Percentiles rank a stretch among this genome's conserved stretches.
phyloP scores from a whole-genome alignment of 2,888 invertebrate species.

The Drosophila greeni region DNA sequence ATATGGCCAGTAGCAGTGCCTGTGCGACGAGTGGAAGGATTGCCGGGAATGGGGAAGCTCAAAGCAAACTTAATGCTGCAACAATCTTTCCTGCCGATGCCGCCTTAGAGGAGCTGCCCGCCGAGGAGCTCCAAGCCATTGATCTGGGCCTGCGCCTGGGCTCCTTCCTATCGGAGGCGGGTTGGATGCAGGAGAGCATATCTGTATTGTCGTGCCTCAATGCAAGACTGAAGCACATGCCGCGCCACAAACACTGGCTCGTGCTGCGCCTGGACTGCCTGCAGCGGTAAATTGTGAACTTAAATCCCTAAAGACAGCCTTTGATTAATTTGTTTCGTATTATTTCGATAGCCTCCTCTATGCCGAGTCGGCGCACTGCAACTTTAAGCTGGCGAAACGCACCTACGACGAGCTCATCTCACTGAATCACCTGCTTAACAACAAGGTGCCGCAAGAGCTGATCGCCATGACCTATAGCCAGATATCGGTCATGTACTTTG shows the following conservation, averaged over 20 bases:
- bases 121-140: conserved; percentile 51
- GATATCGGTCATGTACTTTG: conserved; percentile 90
- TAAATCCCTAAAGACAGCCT: background rate
- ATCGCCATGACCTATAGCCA: conserved; percentile 88
- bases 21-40: background rate
- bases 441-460: conserved; percentile 78
- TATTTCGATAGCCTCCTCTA: conserved; percentile 85
- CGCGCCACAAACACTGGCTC: conserved; percentile 81
- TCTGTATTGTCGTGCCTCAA: conserved; percentile 85
- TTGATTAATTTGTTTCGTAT: conserved; percentile 25
- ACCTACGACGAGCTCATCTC: conserved; percentile 83
- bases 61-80: conserved; percentile 7
- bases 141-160: conserved; percentile 80
- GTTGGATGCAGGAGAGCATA: conserved; percentile 90
- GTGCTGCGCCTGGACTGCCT: conserved; percentile 89
- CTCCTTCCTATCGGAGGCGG: conserved; percentile 91
- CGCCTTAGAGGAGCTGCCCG: conserved; percentile 25
- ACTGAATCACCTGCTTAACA: conserved; percentile 80
- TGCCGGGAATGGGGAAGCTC: background rate
- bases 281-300: conserved; percentile 83
- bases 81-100: background rate
- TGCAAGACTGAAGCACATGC: conserved; percentile 82
- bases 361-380: conserved; percentile 89
- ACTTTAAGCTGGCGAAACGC: conserved; percentile 86
- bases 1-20: background rate